Evolutionary conservation across 2,888 invertebrate genomes (phyloP).

Genomic region (Cephus runcator): DNA sequence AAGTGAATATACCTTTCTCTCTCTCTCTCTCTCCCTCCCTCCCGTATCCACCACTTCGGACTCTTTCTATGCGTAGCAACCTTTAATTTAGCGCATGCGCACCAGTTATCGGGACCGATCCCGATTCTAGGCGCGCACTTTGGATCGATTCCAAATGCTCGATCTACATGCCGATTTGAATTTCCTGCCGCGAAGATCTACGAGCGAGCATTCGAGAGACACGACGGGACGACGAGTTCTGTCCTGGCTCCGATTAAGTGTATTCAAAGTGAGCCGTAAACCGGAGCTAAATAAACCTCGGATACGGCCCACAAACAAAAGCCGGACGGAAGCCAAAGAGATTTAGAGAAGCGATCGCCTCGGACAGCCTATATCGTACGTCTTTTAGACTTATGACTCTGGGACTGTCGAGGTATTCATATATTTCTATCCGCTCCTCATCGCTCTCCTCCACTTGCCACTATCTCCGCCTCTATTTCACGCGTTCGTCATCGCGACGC

Average conservation of each 20-base stretch:
- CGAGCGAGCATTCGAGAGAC: background rate
- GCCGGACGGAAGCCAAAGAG: constrained; percentile 4
- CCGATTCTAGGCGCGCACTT: constrained; percentile 23
- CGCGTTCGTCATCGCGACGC: background rate
- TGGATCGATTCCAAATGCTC: constrained; percentile 58
- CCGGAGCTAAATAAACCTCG: constrained; percentile 58
- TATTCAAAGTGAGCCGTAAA: constrained; percentile 60
- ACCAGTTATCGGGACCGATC: background rate
- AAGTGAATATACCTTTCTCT: constrained; percentile 27
- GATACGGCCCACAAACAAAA: constrained; percentile 30
- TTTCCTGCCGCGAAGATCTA: background rate
- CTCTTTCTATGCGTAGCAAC: constrained; percentile 5
- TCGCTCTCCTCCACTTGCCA: background rate
- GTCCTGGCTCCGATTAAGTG: constrained; percentile 55
- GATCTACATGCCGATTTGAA: background rate
- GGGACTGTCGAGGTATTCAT: background rate
- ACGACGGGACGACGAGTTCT: constrained; percentile 36
- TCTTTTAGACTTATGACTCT: constrained; percentile 25
- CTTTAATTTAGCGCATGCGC: constrained; percentile 1
- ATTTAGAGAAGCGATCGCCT: constrained; percentile 23
- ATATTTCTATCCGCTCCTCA: background rate
- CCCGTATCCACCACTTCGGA: constrained; percentile 9
- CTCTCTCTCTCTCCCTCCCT: constrained; percentile 11
- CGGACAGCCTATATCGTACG: constrained; percentile 20
- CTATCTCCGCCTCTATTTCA: background rate